Percentiles rank a stretch among this genome's conserved stretches.
Evolutionary conservation across 2,888 invertebrate species (phyloP).

Genomic region (Magallana nippona): DNA sequence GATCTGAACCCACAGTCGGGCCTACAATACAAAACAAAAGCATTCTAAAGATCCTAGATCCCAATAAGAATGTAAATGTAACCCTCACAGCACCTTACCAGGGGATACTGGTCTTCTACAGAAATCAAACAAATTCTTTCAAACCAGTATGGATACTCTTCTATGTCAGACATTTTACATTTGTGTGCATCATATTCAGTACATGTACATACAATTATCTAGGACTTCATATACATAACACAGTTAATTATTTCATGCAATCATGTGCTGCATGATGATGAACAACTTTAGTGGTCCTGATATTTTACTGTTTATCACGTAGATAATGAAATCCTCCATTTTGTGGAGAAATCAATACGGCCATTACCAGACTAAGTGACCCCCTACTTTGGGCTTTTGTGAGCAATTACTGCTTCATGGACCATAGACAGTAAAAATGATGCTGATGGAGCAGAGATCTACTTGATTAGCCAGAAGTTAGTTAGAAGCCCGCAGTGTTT

Average conservation of each 20-base stretch:
- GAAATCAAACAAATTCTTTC: conserved; percentile 1
- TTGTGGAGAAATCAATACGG: not conserved
- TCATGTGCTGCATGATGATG: not conserved
- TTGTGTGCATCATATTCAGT: no score
- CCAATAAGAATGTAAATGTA: no score
- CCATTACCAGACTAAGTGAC: conserved; percentile 1
- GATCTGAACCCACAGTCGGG: conserved; percentile 88
- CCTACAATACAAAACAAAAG: conserved; percentile 82
- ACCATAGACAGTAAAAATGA: not conserved
- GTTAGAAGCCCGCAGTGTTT: no score
- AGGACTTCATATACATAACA: no score
- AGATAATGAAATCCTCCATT: not conserved
- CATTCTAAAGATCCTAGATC: not conserved
- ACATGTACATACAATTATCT: no score
- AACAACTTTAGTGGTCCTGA: not conserved
- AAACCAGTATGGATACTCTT: not conserved
- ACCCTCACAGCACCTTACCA: not conserved
- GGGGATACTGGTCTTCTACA: not conserved
- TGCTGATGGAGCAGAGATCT: not conserved
- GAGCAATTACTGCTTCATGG: conserved; percentile 11
- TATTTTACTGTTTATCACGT: not conserved
- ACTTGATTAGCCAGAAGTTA: not conserved
- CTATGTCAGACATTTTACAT: not conserved
- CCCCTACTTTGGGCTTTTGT: not conserved
- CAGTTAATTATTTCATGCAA: not conserved